A percentile compares a stretch with the other conserved stretches of the same genome.
Conservation (phyloP, 2,888 invertebrate genomes). For the Antitype chi region DNA sequence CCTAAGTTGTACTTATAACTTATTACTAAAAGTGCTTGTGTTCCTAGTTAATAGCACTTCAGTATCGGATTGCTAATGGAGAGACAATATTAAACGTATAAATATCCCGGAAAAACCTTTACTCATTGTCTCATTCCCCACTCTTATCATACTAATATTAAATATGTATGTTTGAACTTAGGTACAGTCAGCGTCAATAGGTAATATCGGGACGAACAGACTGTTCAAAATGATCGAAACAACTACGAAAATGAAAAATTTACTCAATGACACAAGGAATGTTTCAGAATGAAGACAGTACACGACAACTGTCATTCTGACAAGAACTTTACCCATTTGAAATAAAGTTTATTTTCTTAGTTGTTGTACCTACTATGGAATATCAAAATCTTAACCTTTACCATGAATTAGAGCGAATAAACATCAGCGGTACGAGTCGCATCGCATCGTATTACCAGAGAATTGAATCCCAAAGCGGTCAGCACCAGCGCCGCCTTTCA, state of each 20-base stretch:
- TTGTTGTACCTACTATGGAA: background rate
- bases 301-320: too few relatives aligned
- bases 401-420: conserved; percentile 71
- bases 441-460: conserved; percentile 63
- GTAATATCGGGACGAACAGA: too few relatives aligned
- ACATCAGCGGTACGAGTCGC: conserved; percentile 65
- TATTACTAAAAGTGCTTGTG: background rate
- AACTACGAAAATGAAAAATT: too few relatives aligned
- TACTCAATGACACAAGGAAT: too few relatives aligned
- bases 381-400: conserved; percentile 51
- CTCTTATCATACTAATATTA: background rate
- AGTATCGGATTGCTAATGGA: background rate
- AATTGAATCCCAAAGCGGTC: conserved; percentile 60
- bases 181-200: too few relatives aligned
- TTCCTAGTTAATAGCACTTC: background rate
- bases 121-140: background rate
- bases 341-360: too few relatives aligned
- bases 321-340: too few relatives aligned
- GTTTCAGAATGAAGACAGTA: too few relatives aligned
- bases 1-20: conserved; percentile 2
- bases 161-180: too few relatives aligned
- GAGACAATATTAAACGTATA: background rate
- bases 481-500: conserved; percentile 68
- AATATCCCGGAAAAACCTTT: background rate
- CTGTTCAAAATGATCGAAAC: too few relatives aligned